phyloP scores from a whole-genome alignment of 2,888 invertebrate genomes.

The Charanyca ferruginea region DNA sequence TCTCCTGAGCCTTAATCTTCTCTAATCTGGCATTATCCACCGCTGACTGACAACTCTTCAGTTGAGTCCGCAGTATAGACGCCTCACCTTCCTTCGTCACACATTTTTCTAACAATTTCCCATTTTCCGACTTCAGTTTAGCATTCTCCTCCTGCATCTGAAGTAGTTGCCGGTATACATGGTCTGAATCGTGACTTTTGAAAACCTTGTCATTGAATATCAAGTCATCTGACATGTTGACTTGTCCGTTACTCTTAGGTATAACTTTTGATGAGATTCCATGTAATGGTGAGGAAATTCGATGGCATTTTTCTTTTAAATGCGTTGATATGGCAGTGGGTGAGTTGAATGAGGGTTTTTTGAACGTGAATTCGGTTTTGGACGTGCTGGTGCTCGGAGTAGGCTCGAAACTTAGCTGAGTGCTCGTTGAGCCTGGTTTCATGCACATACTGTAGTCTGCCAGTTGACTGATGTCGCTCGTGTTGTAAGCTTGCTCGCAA shows the following conservation, averaged over 20 bases:
- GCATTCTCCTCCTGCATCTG: constrained; percentile 84
- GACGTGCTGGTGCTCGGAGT: constrained; percentile 80
- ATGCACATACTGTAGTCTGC: constrained; percentile 84
- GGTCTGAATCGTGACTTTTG: constrained; percentile 77
- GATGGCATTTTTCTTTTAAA: constrained; percentile 81
- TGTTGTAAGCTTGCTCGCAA: constrained; percentile 81
- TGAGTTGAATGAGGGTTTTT: constrained; percentile 76
- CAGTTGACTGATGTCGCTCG: constrained; percentile 71
- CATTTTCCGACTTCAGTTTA: constrained; percentile 85
- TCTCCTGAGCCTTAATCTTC: constrained; percentile 84
- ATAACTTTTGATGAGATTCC: constrained; percentile 79
- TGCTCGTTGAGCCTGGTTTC: constrained; percentile 84
- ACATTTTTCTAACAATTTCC: constrained; percentile 86
- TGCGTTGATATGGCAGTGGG: constrained; percentile 73
- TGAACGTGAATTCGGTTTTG: constrained; percentile 78
- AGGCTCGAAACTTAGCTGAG: constrained; percentile 75
- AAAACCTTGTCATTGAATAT: constrained; percentile 80
- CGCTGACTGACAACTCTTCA: constrained; percentile 85
- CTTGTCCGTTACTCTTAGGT: constrained; percentile 63
- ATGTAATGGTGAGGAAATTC: constrained; percentile 84
- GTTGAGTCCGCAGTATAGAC: constrained; percentile 89
- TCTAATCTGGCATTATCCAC: constrained; percentile 86
- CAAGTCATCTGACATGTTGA: constrained; percentile 74
- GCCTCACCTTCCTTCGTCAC: constrained; percentile 91
- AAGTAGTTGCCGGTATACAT: constrained; percentile 79